phyloP scores from a whole-genome alignment of 2,113 vertebrate genomes.

The Trichomycterus rosablanca region DNA sequence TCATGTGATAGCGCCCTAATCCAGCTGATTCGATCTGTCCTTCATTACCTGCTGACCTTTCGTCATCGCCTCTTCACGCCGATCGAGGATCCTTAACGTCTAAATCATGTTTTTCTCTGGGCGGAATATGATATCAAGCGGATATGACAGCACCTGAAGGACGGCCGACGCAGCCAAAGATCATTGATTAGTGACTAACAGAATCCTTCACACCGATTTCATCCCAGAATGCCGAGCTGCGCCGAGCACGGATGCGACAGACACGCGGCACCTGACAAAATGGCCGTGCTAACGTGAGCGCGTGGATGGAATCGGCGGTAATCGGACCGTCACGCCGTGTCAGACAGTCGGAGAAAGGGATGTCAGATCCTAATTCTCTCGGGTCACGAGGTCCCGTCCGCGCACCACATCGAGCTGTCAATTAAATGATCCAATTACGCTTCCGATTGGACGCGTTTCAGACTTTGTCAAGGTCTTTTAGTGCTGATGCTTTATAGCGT shows the following conservation, averaged over 20 bases:
- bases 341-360: conserved; percentile 49
- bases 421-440: conserved; percentile 53
- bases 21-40: conserved; percentile 40
- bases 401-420: conserved; percentile 56
- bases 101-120: conserved; percentile 19
- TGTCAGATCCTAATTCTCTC: conserved; percentile 52
- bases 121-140: conserved; percentile 33
- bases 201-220: conserved; percentile 36
- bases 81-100: conserved; percentile 33
- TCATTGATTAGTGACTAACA: conserved; percentile 36
- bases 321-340: conserved; percentile 49
- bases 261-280: conserved; percentile 25
- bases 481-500: conserved; percentile 33
- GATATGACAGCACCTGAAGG: conserved; percentile 31
- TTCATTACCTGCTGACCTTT: conserved; percentile 44
- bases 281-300: conserved; percentile 24
- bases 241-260: conserved; percentile 20
- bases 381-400: conserved; percentile 52
- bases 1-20: conserved; percentile 42
- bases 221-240: not conserved
- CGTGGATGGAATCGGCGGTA: conserved; percentile 39
- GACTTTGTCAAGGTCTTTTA: conserved; percentile 62
- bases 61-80: conserved; percentile 32
- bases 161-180: conserved; percentile 19
- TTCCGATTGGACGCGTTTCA: conserved; percentile 50